phyloP scores from a whole-genome alignment of 2,888 invertebrate species.

The Iselma pallidipennis region DNA sequence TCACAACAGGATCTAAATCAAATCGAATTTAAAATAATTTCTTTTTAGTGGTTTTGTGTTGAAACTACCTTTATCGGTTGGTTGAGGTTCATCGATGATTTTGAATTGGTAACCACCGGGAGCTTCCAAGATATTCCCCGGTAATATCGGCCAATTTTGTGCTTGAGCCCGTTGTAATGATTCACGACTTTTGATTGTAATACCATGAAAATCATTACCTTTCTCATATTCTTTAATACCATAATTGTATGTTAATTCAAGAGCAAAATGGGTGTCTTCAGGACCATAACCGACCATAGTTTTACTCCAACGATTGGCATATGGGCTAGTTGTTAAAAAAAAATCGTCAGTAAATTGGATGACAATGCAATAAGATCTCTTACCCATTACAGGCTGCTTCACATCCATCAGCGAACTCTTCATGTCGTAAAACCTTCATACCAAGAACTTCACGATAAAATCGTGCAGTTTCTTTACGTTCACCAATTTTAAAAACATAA shows the following conservation, averaged over 20 bases:
- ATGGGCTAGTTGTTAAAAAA: slow-evolving; percentile 76
- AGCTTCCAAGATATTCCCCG: slow-evolving; percentile 71
- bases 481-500: slow-evolving; percentile 95
- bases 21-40: slow-evolving; percentile 6
- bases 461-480: slow-evolving; percentile 80
- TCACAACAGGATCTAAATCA: slow-evolving; percentile 72
- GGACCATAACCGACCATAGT: slow-evolving; percentile 99
- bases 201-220: slow-evolving; percentile 91
- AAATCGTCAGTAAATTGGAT: background rate
- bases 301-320: slow-evolving; percentile 98
- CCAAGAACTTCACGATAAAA: slow-evolving; percentile 91
- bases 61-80: slow-evolving; percentile 63
- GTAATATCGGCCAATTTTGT: slow-evolving; percentile 72
- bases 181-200: slow-evolving; percentile 81
- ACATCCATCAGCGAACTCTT: slow-evolving; percentile 96
- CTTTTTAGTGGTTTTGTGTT: slow-evolving; percentile 4
- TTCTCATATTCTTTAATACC: slow-evolving; percentile 83
- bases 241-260: slow-evolving; percentile 98
- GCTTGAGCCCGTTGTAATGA: slow-evolving; percentile 71
- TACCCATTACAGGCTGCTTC: slow-evolving; percentile 98
- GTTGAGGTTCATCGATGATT: slow-evolving; percentile 74
- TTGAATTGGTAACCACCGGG: slow-evolving; percentile 93
- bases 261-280: slow-evolving; percentile 92
- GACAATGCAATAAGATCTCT: slow-evolving; percentile 26
- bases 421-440: slow-evolving; percentile 96